Evolutionary conservation across 2,113 vertebrate species (phyloP).

Genomic region (Mesitornis unicolor): DNA sequence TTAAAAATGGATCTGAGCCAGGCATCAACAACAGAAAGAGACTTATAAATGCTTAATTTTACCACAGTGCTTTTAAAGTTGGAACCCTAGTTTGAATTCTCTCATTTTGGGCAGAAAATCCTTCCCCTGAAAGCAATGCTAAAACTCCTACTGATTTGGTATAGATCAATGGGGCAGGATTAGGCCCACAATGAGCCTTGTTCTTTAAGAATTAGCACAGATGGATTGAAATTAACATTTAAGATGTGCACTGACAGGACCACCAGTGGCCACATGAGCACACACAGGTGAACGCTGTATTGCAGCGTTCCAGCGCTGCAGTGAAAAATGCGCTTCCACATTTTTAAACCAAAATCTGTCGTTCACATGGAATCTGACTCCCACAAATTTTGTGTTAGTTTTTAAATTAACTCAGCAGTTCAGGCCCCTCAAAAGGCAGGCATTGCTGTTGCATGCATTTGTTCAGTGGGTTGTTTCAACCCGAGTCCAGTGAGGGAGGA

Average conservation of each 20-base stretch:
- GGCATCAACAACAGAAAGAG: not conserved
- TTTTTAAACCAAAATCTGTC: not conserved
- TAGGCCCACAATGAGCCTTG: not conserved
- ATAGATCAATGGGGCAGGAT: not conserved
- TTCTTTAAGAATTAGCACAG: not conserved
- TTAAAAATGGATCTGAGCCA: conserved; percentile 23
- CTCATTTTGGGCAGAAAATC: not conserved
- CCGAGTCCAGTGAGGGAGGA: not conserved
- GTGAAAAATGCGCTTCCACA: not conserved
- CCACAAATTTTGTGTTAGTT: not conserved
- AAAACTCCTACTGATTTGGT: not conserved
- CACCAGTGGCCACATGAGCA: not conserved
- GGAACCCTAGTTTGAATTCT: not conserved
- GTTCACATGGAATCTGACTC: not conserved
- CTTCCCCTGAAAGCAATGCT: not conserved
- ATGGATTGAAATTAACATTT: not conserved
- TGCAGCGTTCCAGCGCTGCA: not conserved
- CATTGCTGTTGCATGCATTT: not conserved
- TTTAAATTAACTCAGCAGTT: not conserved
- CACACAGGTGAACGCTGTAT: not conserved
- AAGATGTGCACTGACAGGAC: not conserved
- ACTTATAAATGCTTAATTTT: not conserved
- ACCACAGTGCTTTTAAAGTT: not conserved
- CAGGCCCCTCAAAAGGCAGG: not conserved
- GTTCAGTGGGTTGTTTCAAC: not conserved